Base-by-base conservation (phyloP, 2,797 vertebrate genomes). In the Smutsia gigantea region DNA sequence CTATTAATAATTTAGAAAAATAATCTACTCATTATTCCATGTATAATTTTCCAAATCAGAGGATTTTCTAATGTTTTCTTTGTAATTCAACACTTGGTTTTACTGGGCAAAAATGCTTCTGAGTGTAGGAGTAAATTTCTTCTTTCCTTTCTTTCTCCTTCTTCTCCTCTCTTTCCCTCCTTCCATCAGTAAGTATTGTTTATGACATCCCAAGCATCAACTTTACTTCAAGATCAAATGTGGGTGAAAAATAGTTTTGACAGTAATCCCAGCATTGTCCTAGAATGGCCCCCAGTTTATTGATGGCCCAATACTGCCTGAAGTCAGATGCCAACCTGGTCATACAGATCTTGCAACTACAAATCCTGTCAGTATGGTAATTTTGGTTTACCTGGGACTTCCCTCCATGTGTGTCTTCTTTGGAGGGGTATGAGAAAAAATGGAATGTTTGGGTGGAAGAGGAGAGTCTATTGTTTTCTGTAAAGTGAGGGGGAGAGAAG, bases 1-100 rank as follows among this genome's bases (percentile, higher is more conserved):
- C 61, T 82, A 68, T 57, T 55, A 71, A 39, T 55, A 87, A 68
- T 78, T 94, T 86, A 63, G 83, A 87, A 87, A 86, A 96, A 77
- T 88, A 77, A 59, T 51, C 42, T 72, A 49, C 51, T 87, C 74
- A 61, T 77, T 39, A 75, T 66, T 49, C 42, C 34, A 37, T 10
- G n/a, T 78, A 55, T 7, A 37, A 13, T 93, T 82, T 93, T 93
- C 37, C 57, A 64, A n/a, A n/a, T 91, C 42, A 72, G 85, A 74
- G 42, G 61, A 42, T 23, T 92, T 95, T 87, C 27, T 74, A 63
- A 19, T 39, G 19, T 71, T 90, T 89, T 82, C 12, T 10, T 79
- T 94, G 13, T 84, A 92, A 71, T 59, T 87, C n/a, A 86, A 31
- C 31, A 68, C 25, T 77, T 68, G 51, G 8, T 88, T 74, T 90